phyloP scores from a whole-genome alignment of 2,113 vertebrate genomes.

The Arizona elegans region DNA sequence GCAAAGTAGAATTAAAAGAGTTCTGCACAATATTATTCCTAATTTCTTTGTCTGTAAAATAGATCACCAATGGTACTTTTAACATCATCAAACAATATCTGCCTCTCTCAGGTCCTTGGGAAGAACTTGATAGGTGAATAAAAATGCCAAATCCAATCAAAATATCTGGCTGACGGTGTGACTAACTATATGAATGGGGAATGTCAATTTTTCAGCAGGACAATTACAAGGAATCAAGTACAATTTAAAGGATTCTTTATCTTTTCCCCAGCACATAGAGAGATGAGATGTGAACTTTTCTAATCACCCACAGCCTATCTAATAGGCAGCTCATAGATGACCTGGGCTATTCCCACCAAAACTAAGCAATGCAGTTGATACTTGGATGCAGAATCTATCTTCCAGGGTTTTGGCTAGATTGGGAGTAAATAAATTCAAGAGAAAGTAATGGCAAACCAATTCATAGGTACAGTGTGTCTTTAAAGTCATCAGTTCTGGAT shows the following conservation, averaged over 20 bases:
- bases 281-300: background rate
- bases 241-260: background rate
- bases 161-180: no score
- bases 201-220: background rate
- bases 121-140: no score
- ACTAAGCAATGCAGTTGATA: background rate
- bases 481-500: background rate
- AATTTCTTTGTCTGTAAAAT: no score
- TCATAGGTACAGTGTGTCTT: background rate
- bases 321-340: background rate
- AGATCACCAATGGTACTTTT: no score
- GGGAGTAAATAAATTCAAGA: background rate
- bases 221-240: background rate
- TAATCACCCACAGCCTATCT: background rate
- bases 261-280: background rate
- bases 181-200: background rate
- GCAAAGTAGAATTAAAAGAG: no score
- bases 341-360: background rate
- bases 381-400: background rate
- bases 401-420: background rate
- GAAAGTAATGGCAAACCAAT: background rate
- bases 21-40: no score
- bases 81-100: no score
- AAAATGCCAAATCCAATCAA: no score
- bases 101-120: no score